Base-by-base conservation (phyloP, 2,888 invertebrate species). In the Patella pellucida region DNA sequence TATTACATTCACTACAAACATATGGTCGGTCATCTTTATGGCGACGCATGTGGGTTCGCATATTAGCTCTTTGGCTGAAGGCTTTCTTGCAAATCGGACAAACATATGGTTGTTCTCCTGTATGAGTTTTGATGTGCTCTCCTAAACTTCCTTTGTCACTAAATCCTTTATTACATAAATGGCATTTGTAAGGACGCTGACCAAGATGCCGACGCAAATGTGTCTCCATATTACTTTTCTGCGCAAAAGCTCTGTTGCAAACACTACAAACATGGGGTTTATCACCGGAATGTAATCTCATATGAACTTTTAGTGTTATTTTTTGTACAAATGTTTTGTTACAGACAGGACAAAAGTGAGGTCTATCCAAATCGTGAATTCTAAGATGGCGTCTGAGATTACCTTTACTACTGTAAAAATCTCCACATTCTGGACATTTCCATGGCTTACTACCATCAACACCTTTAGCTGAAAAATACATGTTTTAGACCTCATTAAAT, bases 161-260 rank as follows among this genome's bases (percentile, higher is more conserved):
- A 19, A 76, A 76, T 9, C 69, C 69, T 68, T 81, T 82, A 15
- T 73, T 77, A 72, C 82, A 82, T 52, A 54, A 23, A 5, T 77
- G 72, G 73, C 82, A 82, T 23, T 71, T 69, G 68, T 75, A 79
- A 7, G 82, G 82, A 31, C 76, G 68, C 14, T 76, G 75, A 62
- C 78, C 76, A 19, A 72, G 69, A 52, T 81, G 81, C 14, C 71
- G 31, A 62, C 78, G 71, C 52, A 71, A 52, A 67, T 84, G 84
- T 1, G 71, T 74, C 41, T 79, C 78, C 52, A 83, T 71, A 27
- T 79, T 76, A 27, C 76, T 74, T 15, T 75, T 77, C 14, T 77
- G 73, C 31, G 76, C 76, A 70, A 84, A 84, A 27, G 75, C 75
- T 70, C 78, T 79, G 4, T 79, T 76, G 77, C 84, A 84, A 67